These are phyloP conservation scores for Gordius sp. DNA, from an alignment of 2,888 invertebrate genomes.

Conservation along the genomic window DNA sequence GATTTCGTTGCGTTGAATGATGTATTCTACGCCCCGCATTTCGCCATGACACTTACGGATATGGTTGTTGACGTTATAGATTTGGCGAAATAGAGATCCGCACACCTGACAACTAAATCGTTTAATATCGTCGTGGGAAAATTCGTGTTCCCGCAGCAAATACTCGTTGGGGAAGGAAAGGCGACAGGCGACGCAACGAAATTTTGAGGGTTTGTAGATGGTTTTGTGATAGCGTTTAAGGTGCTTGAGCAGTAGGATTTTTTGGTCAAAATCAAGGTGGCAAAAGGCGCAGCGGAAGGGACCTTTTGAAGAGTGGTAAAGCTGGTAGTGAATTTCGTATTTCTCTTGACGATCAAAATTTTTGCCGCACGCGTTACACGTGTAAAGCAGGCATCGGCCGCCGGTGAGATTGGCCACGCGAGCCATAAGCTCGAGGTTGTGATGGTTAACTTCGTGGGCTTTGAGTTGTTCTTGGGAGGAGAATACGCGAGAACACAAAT, in stretches of 20 bases:
- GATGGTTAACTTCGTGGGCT: neutral
- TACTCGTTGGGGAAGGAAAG: neutral
- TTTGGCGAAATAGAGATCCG: neutral
- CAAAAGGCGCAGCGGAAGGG: neutral
- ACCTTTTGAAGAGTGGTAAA: neutral
- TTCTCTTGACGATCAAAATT: neutral
- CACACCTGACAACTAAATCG: neutral
- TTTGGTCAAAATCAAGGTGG: neutral
- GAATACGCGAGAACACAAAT: neutral
- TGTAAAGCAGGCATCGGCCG: neutral
- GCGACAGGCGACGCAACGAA: neutral
- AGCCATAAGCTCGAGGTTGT: neutral
- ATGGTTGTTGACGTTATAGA: neutral
- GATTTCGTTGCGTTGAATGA: conserved; percentile 2
- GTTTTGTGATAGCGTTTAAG: conserved; percentile 1
- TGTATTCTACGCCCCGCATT: neutral
- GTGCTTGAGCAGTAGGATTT: neutral
- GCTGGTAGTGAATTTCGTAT: neutral
- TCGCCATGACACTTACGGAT: neutral
- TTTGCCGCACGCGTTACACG: neutral
- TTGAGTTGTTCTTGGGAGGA: neutral
- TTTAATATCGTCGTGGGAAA: neutral
- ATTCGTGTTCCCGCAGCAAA: neutral
- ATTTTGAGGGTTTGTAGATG: neutral
- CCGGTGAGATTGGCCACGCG: neutral